Percentiles rank a stretch among this genome's conserved stretches.
Evolutionary conservation across 2,888 invertebrate genomes (phyloP).

Genomic region (Lithophane socia): DNA sequence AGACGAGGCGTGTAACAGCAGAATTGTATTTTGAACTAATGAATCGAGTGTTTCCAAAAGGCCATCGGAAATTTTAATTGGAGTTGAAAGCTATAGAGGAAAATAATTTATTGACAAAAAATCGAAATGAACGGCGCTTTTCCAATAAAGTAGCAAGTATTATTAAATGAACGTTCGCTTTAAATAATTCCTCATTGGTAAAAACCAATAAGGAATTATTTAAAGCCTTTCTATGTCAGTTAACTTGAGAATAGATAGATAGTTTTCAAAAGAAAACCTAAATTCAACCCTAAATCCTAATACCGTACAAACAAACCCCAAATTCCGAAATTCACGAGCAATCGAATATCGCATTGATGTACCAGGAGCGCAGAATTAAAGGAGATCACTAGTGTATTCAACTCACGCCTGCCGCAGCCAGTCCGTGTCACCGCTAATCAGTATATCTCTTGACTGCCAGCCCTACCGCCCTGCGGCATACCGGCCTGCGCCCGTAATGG

Average conservation of each 20-base stretch:
- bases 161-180: not conserved
- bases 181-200: too few relatives aligned
- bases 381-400: conserved; percentile 72
- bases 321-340: conserved; percentile 14
- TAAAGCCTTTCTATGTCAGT: not conserved
- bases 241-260: not conserved
- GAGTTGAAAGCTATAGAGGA: conserved; percentile 40
- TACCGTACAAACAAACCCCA: not conserved
- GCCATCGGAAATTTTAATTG: conserved; percentile 57
- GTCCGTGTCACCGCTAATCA: conserved; percentile 81
- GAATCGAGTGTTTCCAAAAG: conserved; percentile 51
- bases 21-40: conserved; percentile 60
- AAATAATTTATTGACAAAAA: conserved; percentile 40
- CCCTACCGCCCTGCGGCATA: conserved; percentile 61
- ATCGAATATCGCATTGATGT: conserved; percentile 49
- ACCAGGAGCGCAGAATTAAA: conserved; percentile 60
- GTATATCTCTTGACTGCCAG: conserved; percentile 75
- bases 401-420: conserved; percentile 67
- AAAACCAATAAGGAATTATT: not conserved
- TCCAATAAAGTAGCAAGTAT: not conserved
- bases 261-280: not conserved
- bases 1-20: conserved; percentile 48
- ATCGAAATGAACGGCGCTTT: conserved; percentile 21
- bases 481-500: conserved; percentile 67
- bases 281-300: not conserved